Conservation (phyloP, 1,140 invertebrate genomes). For the Drosophila pruinosa region DNA sequence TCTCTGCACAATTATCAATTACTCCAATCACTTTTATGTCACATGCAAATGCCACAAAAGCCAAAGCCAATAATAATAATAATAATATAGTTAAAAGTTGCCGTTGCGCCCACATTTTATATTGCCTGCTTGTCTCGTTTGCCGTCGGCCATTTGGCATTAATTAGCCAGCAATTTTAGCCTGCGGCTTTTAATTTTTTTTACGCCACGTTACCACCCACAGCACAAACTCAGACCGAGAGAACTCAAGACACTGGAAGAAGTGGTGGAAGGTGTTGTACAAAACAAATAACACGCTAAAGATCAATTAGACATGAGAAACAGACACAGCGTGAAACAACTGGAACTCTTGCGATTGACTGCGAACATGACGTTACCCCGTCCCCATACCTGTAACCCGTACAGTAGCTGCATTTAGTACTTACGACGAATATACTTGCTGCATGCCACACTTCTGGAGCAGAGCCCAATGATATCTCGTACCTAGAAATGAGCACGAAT, state of each 20-base stretch:
- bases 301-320: conserved; percentile 51
- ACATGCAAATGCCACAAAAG: conserved; percentile 62
- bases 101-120: conserved; percentile 35
- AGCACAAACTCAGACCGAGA: not conserved
- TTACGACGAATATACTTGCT: not conserved
- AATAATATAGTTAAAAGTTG: conserved; percentile 52
- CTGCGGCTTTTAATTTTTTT: conserved; percentile 34
- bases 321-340: conserved; percentile 37
- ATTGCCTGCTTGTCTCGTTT: not conserved
- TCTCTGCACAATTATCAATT: conserved; percentile 78
- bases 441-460: conserved; percentile 1
- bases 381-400: not conserved
- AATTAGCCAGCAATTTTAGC: conserved; percentile 52
- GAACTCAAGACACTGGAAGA: conserved; percentile 8
- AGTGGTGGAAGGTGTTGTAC: conserved; percentile 40
- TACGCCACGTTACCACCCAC: conserved; percentile 38
- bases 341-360: conserved; percentile 35
- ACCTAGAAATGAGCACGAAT: not conserved
- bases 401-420: conserved; percentile 22
- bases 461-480: conserved; percentile 4
- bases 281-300: conserved; percentile 53
- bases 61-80: conserved; percentile 42
- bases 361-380: conserved; percentile 29
- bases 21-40: conserved; percentile 79
- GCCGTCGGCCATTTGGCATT: conserved; percentile 43